Evolutionary conservation across 2,888 invertebrate genomes (phyloP).

Genomic region (Ommatoiulus sabulosus): DNA sequence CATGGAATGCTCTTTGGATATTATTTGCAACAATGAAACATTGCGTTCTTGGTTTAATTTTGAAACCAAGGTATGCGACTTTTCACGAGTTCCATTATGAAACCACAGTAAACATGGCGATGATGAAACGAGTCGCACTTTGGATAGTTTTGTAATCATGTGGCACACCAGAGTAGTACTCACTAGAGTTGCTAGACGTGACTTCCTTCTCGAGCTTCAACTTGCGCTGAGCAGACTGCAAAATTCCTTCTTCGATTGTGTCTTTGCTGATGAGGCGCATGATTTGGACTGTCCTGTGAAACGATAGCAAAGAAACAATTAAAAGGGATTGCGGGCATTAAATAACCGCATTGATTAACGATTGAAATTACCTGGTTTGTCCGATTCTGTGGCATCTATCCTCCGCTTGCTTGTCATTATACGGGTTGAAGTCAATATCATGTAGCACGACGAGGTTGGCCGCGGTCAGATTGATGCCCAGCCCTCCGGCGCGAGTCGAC

Average conservation of each 20-base stretch:
- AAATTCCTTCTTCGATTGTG: conserved; percentile 94
- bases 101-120: no score
- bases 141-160: no score
- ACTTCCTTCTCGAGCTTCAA: conserved; percentile 91
- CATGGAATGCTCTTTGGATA: no score
- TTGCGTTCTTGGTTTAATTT: no score
- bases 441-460: conserved; percentile 97
- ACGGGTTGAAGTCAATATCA: conserved; percentile 98
- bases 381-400: conserved; percentile 80
- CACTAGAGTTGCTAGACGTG: conserved; percentile 74
- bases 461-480: conserved; percentile 92
- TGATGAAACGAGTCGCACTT: no score
- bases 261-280: conserved; percentile 85
- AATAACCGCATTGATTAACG: neutral
- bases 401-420: conserved; percentile 95
- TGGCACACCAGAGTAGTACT: no score
- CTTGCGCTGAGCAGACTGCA: conserved; percentile 89
- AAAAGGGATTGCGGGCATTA: no score
- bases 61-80: no score
- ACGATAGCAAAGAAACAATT: neutral
- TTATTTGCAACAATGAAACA: no score
- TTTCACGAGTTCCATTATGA: no score
- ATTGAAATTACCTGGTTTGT: conserved; percentile 70
- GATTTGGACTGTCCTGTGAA: conserved; percentile 82
- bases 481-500: conserved; percentile 94